phyloP scores from a whole-genome alignment of 2,113 vertebrate species.

The Rallus limicola region DNA sequence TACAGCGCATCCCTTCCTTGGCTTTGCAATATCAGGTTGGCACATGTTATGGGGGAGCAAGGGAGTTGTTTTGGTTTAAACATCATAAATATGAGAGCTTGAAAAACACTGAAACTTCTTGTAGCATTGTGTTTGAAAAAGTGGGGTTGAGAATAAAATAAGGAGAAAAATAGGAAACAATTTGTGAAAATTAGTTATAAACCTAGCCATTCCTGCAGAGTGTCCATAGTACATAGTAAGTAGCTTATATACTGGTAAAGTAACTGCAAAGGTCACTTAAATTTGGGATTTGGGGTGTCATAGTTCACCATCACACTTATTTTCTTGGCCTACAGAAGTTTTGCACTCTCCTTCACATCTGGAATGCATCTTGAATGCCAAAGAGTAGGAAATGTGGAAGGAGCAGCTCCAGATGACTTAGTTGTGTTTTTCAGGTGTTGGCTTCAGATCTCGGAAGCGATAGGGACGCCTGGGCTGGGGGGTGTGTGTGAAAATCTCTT shows the following conservation, averaged over 20 bases:
- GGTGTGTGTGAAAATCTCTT: neutral
- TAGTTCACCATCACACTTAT: neutral
- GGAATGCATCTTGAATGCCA: neutral
- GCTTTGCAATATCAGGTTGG: rapidly evolving
- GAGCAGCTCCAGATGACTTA: conserved; percentile 15
- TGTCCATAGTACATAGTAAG: neutral
- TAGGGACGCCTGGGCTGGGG: neutral
- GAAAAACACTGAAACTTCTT: neutral
- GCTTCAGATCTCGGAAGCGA: neutral
- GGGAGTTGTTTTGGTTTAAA: neutral
- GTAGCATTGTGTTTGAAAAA: neutral
- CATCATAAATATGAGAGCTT: neutral
- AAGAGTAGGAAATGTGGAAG: neutral
- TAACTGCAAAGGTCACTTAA: neutral
- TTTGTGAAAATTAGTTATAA: neutral
- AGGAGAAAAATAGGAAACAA: neutral
- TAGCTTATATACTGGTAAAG: neutral
- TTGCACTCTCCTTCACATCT: conserved; percentile 1
- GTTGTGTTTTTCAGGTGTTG: conserved; percentile 29
- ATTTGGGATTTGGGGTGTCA: neutral
- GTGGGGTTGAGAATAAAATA: neutral
- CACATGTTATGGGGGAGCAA: neutral
- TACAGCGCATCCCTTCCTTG: neutral
- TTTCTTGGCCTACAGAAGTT: neutral
- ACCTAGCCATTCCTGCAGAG: neutral